These are phyloP conservation scores for Thera obeliscata DNA, from an alignment of 2,888 invertebrate genomes.

Conservation along the genomic window DNA sequence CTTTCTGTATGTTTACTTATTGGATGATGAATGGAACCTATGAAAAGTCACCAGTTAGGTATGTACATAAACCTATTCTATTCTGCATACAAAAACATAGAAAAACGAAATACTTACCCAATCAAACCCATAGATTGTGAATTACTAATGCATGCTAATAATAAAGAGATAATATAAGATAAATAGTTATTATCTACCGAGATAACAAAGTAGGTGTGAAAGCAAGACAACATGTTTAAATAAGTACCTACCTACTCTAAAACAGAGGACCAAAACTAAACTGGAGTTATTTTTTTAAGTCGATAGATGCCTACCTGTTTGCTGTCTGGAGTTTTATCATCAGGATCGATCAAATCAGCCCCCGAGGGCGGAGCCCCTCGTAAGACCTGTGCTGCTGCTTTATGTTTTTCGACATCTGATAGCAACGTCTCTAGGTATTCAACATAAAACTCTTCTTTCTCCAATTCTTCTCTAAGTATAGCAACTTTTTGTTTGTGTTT, in stretches of 20 bases:
- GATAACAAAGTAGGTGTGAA: constrained; percentile 40
- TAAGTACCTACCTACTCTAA: background rate
- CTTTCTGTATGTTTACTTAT: constrained; percentile 7
- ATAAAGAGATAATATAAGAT: constrained; percentile 31
- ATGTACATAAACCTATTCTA: background rate
- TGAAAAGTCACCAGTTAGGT: background rate
- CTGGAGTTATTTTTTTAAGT: background rate
- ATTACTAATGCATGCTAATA: constrained; percentile 29
- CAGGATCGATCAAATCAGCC: constrained; percentile 72
- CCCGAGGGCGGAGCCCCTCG: constrained; percentile 80
- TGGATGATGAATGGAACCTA: background rate
- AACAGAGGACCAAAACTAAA: background rate
- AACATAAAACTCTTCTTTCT: constrained; percentile 95
- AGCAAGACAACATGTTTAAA: constrained; percentile 10
- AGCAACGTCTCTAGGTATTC: constrained; percentile 94
- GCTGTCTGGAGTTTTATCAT: constrained; percentile 78
- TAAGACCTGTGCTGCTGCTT: constrained; percentile 81
- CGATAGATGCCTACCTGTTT: constrained; percentile 65
- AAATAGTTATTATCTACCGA: constrained; percentile 41
- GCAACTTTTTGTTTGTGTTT: constrained; percentile 95
- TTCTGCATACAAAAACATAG: background rate
- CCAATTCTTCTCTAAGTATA: constrained; percentile 92
- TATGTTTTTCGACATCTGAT: constrained; percentile 93
- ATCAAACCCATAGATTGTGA: constrained; percentile 1
- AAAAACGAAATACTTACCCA: background rate